Conservation (phyloP, 1,140 invertebrate species). For the Philopotamus ludificatus region DNA sequence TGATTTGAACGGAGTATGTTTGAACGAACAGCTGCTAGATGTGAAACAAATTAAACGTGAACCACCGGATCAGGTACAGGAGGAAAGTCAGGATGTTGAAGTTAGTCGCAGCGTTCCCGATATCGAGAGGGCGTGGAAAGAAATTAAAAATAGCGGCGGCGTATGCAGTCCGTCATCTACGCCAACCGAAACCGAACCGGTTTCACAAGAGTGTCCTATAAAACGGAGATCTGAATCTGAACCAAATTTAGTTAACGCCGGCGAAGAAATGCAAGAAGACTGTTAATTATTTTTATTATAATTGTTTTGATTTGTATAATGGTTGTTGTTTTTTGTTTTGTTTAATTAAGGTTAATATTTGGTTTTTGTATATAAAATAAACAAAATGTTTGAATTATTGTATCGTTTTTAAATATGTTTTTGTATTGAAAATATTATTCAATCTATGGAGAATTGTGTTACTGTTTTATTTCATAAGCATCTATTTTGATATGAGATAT, state of each 20-base stretch:
- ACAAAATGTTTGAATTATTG: not conserved
- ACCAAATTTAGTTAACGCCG: conserved; percentile 52
- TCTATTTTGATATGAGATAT: too few relatives aligned
- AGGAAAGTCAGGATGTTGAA: conserved; percentile 44
- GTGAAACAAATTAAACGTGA: conserved; percentile 53
- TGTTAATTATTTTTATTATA: too few relatives aligned
- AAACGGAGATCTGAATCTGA: conserved; percentile 53
- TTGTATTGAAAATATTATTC: too few relatives aligned
- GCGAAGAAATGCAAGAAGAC: conserved; percentile 44
- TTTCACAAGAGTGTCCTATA: conserved; percentile 45
- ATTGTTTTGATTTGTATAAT: too few relatives aligned
- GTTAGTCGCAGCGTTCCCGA: conserved; percentile 53
- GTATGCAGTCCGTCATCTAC: conserved; percentile 40
- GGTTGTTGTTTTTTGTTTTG: not conserved
- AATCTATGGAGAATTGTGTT: too few relatives aligned
- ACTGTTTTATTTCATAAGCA: too few relatives aligned
- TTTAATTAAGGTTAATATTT: not conserved
- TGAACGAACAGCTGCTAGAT: conserved; percentile 69
- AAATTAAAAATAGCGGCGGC: conserved; percentile 29
- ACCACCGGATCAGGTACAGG: conserved; percentile 46
- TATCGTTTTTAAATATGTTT: not conserved
- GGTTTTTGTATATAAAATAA: not conserved
- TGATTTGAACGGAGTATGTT: conserved; percentile 72
- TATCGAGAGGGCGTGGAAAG: conserved; percentile 47
- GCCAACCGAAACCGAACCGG: conserved; percentile 43